phyloP scores from a whole-genome alignment of 1,140 invertebrate species.

The Mylabris phalerata region DNA sequence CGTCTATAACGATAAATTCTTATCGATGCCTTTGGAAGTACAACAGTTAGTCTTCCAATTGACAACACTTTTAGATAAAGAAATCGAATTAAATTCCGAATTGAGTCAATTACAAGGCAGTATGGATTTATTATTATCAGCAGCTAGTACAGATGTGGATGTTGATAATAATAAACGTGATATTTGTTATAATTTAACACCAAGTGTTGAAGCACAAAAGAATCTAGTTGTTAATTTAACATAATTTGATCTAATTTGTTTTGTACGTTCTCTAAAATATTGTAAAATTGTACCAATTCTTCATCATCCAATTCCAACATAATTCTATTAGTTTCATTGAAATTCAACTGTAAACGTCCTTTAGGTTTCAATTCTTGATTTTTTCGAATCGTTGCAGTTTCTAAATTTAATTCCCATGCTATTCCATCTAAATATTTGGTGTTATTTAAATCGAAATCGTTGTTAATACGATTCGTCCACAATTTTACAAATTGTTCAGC shows the following conservation, averaged over 20 bases:
- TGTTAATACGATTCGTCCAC: too few relatives aligned
- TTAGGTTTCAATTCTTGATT: too few relatives aligned
- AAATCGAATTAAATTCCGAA: slow-evolving; percentile 57
- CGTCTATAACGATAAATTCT: slow-evolving; percentile 57
- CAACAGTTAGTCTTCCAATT: slow-evolving; percentile 54
- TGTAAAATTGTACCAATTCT: too few relatives aligned
- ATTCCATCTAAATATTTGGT: too few relatives aligned
- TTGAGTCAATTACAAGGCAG: slow-evolving; percentile 61
- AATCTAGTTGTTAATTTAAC: slow-evolving; percentile 55
- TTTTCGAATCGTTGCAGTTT: too few relatives aligned
- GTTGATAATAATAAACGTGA: slow-evolving; percentile 32
- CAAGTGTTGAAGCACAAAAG: slow-evolving; percentile 53
- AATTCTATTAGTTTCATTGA: too few relatives aligned
- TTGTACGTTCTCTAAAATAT: too few relatives aligned
- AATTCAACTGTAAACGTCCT: too few relatives aligned
- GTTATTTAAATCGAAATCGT: too few relatives aligned
- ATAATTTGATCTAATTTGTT: slow-evolving; percentile 20
- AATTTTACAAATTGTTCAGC: too few relatives aligned
- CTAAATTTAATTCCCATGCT: too few relatives aligned
- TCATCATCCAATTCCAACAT: too few relatives aligned
- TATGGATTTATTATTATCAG: slow-evolving; percentile 59
- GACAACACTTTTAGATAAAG: slow-evolving; percentile 54
- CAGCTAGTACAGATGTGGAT: slow-evolving; percentile 40
- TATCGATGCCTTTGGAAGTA: slow-evolving; percentile 50
- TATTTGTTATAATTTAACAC: slow-evolving; percentile 44